A percentile compares a stretch with the other conserved stretches of the same genome.
These are phyloP conservation scores for Mus pahari DNA, from an alignment of 2,113 vertebrate genomes.

Conservation along the genomic window DNA sequence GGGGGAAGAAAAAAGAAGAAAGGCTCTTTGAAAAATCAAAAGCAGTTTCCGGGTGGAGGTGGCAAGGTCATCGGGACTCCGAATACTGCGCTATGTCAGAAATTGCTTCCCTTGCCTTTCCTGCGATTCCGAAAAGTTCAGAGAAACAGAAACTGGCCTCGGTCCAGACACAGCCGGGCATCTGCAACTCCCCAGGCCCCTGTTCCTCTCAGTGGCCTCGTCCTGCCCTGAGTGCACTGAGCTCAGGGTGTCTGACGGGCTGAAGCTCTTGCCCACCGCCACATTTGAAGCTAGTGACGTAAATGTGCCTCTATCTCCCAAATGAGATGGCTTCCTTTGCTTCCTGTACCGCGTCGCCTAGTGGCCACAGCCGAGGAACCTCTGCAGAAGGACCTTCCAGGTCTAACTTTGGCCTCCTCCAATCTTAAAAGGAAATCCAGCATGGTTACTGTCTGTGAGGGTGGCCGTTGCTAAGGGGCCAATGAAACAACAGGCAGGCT, in stretches of 20 bases:
- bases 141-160: constrained; percentile 53
- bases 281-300: background rate
- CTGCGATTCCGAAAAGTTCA: constrained; percentile 40
- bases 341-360: background rate
- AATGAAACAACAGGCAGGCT: background rate
- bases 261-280: background rate
- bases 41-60: background rate
- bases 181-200: background rate
- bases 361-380: background rate
- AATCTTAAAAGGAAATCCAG: constrained; percentile 41
- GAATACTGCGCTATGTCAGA: constrained; percentile 32
- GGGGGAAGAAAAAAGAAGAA: background rate
- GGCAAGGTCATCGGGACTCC: background rate
- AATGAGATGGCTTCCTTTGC: background rate
- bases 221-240: background rate
- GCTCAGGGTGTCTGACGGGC: background rate
- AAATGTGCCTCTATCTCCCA: background rate
- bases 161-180: background rate
- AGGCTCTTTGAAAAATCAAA: constrained; percentile 44
- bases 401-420: background rate
- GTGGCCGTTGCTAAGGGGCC: background rate
- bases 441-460: background rate
- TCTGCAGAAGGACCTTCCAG: background rate
- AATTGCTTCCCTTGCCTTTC: background rate
- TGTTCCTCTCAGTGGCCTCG: background rate